These are phyloP conservation scores for Torymus aiolomorphi DNA, from an alignment of 2,888 invertebrate species.

Conservation along the genomic window DNA sequence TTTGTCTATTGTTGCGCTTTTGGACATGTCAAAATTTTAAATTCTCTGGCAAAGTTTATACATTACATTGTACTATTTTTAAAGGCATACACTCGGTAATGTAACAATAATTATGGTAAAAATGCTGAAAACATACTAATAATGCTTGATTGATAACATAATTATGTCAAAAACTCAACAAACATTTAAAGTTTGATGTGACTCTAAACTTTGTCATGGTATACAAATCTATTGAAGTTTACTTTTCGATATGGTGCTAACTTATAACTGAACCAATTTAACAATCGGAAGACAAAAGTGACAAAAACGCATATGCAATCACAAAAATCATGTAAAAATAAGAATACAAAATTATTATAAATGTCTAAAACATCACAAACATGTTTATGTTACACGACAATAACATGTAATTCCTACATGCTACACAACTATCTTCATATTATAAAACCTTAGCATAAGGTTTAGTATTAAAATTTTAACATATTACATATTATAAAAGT, in stretches of 20 bases:
- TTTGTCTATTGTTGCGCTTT: slow-evolving; percentile 20
- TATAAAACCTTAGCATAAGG: slow-evolving; percentile 41
- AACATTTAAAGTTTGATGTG: slow-evolving; percentile 23
- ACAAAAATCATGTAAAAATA: slow-evolving; percentile 34
- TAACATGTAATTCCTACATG: slow-evolving; percentile 42
- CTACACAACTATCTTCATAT: slow-evolving; percentile 20
- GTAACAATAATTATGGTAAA: slow-evolving; percentile 47
- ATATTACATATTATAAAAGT: slow-evolving; percentile 32
- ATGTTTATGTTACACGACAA: slow-evolving; percentile 42
- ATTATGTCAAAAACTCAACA: slow-evolving; percentile 47
- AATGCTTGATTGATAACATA: slow-evolving; percentile 40
- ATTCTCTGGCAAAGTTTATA: slow-evolving; percentile 2
- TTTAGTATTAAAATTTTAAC: slow-evolving; percentile 34
- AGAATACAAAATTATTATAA: slow-evolving; percentile 35
- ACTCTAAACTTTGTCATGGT: slow-evolving; percentile 37
- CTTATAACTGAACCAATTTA: slow-evolving; percentile 20
- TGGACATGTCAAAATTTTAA: background rate
- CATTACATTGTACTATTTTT: slow-evolving; percentile 41
- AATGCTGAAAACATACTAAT: slow-evolving; percentile 44
- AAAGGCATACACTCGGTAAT: slow-evolving; percentile 25
- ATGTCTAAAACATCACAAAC: slow-evolving; percentile 49
- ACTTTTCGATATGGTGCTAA: background rate
- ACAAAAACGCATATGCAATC: slow-evolving; percentile 34
- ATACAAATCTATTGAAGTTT: slow-evolving; percentile 15
- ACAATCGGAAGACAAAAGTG: slow-evolving; percentile 18